phyloP scores from a whole-genome alignment of 2,113 vertebrate genomes.

The Ctenodactylus gundi region DNA sequence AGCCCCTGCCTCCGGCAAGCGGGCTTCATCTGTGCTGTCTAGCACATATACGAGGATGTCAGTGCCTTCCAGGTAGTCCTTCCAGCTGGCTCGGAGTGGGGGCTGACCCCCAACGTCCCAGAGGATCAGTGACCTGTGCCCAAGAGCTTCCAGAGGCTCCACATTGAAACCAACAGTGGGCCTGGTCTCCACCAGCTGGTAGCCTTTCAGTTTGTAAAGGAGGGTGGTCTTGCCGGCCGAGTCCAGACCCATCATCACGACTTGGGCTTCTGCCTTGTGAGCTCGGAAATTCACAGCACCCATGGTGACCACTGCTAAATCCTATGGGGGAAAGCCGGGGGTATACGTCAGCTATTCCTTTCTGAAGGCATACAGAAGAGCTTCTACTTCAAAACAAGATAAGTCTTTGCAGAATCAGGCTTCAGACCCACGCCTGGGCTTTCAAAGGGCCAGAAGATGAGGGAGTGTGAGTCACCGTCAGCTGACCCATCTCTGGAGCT shows the following conservation, averaged over 20 bases:
- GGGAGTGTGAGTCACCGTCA: neutral
- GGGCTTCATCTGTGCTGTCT: constrained; percentile 85
- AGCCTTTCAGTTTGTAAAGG: constrained; percentile 85
- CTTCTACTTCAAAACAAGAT: neutral
- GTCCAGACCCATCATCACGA: constrained; percentile 84
- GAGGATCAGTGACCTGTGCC: constrained; percentile 83
- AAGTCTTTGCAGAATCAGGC: neutral
- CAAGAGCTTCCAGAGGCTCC: constrained; percentile 85
- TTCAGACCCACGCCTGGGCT: neutral
- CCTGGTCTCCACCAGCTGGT: constrained; percentile 86
- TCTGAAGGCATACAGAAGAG: neutral
- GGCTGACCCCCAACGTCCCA: constrained; percentile 93
- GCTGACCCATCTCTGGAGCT: neutral
- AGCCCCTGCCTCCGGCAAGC: constrained; percentile 84
- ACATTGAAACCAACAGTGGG: constrained; percentile 94
- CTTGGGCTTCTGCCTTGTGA: constrained; percentile 72
- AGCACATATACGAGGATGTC: constrained; percentile 88
- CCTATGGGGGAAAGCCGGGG: neutral
- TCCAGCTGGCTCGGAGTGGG: constrained; percentile 89
- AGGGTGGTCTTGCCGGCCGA: constrained; percentile 84
- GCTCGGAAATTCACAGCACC: constrained; percentile 81
- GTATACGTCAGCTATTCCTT: neutral
- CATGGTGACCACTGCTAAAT: constrained; percentile 55
- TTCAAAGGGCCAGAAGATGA: neutral
- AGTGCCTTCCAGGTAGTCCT: constrained; percentile 86